These are phyloP conservation scores for Takifugu bimaculatus DNA, from an alignment of 2,113 vertebrate species.

Conservation along the genomic window DNA sequence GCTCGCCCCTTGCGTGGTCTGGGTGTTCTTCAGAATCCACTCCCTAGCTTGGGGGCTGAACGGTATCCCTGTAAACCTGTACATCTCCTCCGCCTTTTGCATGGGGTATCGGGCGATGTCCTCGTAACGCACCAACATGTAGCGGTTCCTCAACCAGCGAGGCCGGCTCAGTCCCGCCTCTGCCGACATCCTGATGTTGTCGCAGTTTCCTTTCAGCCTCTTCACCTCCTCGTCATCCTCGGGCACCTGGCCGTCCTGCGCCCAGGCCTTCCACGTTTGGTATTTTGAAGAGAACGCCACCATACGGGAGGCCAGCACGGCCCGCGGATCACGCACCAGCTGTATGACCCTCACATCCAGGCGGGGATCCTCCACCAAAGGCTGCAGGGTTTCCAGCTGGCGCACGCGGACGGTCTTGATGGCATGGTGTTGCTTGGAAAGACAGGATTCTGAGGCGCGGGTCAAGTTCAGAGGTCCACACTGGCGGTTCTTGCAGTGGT, in stretches of 20 bases:
- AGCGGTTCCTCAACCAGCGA: slow-evolving; percentile 83
- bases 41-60: slow-evolving; percentile 84
- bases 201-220: slow-evolving; percentile 85
- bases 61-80: slow-evolving; percentile 85
- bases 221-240: slow-evolving; percentile 85
- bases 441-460: slow-evolving; percentile 83
- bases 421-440: slow-evolving; percentile 81
- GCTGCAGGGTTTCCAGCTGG: slow-evolving; percentile 85
- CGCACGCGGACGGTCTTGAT: slow-evolving; percentile 90
- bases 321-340: slow-evolving; percentile 90
- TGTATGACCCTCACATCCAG: slow-evolving; percentile 90
- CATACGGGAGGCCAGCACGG: slow-evolving; percentile 91
- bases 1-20: slow-evolving; percentile 73
- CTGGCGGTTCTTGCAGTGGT: slow-evolving; percentile 84
- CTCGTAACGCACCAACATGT: slow-evolving; percentile 95
- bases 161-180: slow-evolving; percentile 86
- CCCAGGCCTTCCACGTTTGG: slow-evolving; percentile 90
- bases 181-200: slow-evolving; percentile 84
- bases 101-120: slow-evolving; percentile 88
- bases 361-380: slow-evolving; percentile 84
- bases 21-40: slow-evolving; percentile 91
- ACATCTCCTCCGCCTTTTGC: slow-evolving; percentile 90
- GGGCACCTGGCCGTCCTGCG: slow-evolving; percentile 77
- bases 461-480: slow-evolving; percentile 93
- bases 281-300: slow-evolving; percentile 90